Evolutionary conservation across 2,888 invertebrate species (phyloP).

Genomic region (Platypus cylindrus): DNA sequence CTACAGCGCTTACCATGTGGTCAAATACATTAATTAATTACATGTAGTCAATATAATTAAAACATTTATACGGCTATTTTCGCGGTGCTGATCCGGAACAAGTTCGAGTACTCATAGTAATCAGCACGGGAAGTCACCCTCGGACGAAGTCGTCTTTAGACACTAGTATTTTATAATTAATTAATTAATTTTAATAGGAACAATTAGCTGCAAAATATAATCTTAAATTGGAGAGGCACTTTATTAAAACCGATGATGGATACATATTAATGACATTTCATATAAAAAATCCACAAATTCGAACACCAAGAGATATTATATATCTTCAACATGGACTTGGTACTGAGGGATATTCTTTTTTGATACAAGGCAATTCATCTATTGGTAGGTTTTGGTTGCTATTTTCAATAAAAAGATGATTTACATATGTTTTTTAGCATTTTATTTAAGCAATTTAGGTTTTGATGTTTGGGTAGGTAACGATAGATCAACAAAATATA

Average conservation of each 20-base stretch:
- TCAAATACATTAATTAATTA: too few species aligned
- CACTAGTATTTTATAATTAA: not conserved
- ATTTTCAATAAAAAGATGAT: not conserved
- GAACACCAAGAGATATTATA: conserved; percentile 11
- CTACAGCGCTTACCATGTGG: too few species aligned
- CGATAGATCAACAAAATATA: not conserved
- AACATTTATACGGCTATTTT: too few species aligned
- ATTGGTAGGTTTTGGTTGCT: conserved; percentile 9
- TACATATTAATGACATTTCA: conserved; percentile 48
- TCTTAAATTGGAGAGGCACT: conserved; percentile 53
- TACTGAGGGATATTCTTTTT: conserved; percentile 11
- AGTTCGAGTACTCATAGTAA: too few species aligned
- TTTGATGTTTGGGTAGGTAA: too few species aligned
- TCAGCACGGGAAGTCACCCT: too few species aligned
- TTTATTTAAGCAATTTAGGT: not conserved
- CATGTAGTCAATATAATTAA: too few species aligned
- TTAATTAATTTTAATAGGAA: not conserved
- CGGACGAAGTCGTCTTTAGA: not conserved
- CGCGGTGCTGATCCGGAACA: too few species aligned
- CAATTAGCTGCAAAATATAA: conserved; percentile 26
- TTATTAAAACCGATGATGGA: conserved; percentile 64
- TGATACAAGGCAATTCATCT: conserved; percentile 15
- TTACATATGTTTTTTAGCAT: not conserved
- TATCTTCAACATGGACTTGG: conserved; percentile 18
- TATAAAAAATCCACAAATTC: conserved; percentile 5